Evolutionary conservation across 1,140 invertebrate species (phyloP).

Genomic region (Neodiprion virginianus): DNA sequence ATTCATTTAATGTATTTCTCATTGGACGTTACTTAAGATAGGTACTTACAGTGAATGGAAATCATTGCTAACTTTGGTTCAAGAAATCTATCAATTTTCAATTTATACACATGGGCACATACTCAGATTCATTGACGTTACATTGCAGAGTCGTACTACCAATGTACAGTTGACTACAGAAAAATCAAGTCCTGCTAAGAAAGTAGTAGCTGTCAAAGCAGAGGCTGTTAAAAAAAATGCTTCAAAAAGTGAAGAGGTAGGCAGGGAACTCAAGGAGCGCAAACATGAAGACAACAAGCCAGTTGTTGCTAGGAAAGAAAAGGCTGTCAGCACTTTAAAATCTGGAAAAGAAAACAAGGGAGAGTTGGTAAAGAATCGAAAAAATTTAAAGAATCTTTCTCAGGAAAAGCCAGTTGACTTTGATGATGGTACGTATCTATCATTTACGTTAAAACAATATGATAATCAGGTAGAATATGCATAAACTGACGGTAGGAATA

Average conservation of each 20-base stretch:
- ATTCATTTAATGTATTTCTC: too few relatives aligned
- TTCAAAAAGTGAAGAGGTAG: slow-evolving; percentile 52
- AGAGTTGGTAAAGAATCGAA: slow-evolving; percentile 64
- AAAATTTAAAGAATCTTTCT: slow-evolving; percentile 62
- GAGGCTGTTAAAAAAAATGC: slow-evolving; percentile 50
- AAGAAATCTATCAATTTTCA: background rate
- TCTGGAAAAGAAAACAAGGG: slow-evolving; percentile 59
- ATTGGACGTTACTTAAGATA: background rate
- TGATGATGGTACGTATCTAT: slow-evolving; percentile 66
- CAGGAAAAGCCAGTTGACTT: slow-evolving; percentile 74
- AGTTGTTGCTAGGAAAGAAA: slow-evolving; percentile 51
- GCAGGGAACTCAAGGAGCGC: slow-evolving; percentile 59
- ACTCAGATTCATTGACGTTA: background rate
- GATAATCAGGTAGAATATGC: background rate
- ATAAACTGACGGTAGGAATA: background rate
- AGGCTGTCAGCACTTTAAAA: slow-evolving; percentile 49
- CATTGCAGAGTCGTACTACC: slow-evolving; percentile 54
- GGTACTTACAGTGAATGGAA: background rate
- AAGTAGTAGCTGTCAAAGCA: slow-evolving; percentile 53
- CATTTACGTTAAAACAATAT: slow-evolving; percentile 9
- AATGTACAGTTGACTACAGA: slow-evolving; percentile 59
- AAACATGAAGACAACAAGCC: slow-evolving; percentile 59
- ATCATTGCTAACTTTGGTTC: background rate
- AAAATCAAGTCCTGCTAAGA: slow-evolving; percentile 62
- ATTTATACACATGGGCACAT: background rate